Conservation (phyloP, 2,113 vertebrate genomes). For the Lophius piscatorius region DNA sequence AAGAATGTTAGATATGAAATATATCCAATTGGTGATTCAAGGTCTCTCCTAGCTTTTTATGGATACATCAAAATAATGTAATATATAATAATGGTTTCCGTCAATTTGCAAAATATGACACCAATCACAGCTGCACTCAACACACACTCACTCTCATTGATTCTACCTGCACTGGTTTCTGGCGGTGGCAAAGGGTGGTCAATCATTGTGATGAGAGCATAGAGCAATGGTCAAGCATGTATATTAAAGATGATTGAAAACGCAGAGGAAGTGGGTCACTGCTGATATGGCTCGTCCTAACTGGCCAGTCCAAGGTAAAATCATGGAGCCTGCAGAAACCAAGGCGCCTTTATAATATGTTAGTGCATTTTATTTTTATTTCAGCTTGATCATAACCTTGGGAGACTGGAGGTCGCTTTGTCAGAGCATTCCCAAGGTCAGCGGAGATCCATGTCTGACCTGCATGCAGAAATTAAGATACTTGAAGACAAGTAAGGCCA, state of each 20-base stretch:
- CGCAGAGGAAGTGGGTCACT: constrained; percentile 46
- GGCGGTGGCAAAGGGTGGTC: constrained; percentile 21
- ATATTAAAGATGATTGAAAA: constrained; percentile 69
- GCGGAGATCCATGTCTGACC: constrained; percentile 75
- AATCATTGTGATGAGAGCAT: constrained; percentile 54
- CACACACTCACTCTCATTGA: constrained; percentile 2
- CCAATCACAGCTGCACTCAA: neutral
- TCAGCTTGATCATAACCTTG: constrained; percentile 79
- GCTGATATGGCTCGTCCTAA: constrained; percentile 8
- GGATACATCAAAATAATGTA: too few relatives aligned
- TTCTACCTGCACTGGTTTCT: constrained; percentile 14
- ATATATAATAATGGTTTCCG: neutral
- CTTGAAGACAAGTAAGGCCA: constrained; percentile 83
- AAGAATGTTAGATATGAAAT: neutral
- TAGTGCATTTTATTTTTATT: constrained; percentile 27
- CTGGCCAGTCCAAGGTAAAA: too few relatives aligned
- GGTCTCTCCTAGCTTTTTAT: too few relatives aligned
- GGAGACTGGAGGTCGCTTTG: constrained; percentile 73
- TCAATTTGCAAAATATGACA: neutral
- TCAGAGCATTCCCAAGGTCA: constrained; percentile 59
- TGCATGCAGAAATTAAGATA: constrained; percentile 78
- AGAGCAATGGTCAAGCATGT: constrained; percentile 55
- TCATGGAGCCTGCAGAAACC: neutral
- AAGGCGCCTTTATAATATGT: neutral
- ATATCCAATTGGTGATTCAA: too few relatives aligned